phyloP scores from a whole-genome alignment of 2,113 vertebrate species.

The Orthonyx spaldingii region DNA sequence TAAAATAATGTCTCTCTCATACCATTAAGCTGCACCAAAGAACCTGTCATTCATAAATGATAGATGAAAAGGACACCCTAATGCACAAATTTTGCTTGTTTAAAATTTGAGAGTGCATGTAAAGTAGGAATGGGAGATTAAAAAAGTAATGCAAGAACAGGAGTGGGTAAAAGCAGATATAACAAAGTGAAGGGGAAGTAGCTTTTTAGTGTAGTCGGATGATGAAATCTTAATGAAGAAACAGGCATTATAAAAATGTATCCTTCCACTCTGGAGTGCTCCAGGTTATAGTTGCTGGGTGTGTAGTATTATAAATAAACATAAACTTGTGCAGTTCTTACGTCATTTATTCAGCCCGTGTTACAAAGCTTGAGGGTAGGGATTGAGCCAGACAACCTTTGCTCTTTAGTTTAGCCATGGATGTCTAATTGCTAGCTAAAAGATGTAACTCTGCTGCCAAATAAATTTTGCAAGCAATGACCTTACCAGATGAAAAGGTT shows the following conservation, averaged over 20 bases:
- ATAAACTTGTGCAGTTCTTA: conserved; percentile 53
- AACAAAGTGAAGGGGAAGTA: conserved; percentile 76
- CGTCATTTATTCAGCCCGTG: conserved; percentile 57
- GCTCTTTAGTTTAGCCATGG: conserved; percentile 8
- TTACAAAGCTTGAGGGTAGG: conserved; percentile 27
- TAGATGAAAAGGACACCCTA: conserved; percentile 85
- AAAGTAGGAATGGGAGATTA: conserved; percentile 87
- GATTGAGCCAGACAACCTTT: conserved; percentile 8
- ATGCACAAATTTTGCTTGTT: conserved; percentile 92
- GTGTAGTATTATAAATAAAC: conserved; percentile 79
- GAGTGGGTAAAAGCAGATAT: conserved; percentile 75
- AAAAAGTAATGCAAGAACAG: conserved; percentile 86
- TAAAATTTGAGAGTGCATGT: conserved; percentile 86
- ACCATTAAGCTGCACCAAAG: conserved; percentile 86
- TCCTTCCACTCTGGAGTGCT: conserved; percentile 62
- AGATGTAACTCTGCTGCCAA: neutral
- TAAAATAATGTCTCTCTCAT: conserved; percentile 95
- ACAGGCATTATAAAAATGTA: conserved; percentile 87
- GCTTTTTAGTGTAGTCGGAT: conserved; percentile 85
- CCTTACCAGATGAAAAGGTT: neutral
- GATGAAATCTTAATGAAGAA: conserved; percentile 97
- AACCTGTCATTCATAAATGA: conserved; percentile 92
- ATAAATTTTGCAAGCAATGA: conserved; percentile 22
- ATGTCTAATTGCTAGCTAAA: conserved; percentile 17
- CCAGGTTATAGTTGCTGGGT: conserved; percentile 63